Base-by-base conservation (phyloP, 64 coral and sea anemone species). In the Montipora capricornis region DNA sequence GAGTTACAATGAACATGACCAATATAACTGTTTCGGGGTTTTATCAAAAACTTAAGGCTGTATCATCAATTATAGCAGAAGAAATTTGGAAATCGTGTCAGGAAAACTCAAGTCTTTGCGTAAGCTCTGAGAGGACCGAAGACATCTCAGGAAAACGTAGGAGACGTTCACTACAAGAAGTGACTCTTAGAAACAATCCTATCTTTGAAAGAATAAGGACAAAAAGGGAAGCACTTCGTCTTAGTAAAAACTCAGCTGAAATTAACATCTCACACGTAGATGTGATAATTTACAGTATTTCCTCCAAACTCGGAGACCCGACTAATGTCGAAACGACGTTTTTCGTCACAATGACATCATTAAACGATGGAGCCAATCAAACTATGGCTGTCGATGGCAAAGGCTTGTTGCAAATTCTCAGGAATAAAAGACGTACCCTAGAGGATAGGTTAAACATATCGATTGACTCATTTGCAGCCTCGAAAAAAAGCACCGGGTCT, bases 281-380 rank as follows among this genome's bases (percentile, higher is more conserved):
- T 47, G 96, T 94, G 5, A 86, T 95, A 49, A 24, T 98, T 51
- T 98, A 92, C 67, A 89, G 77, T 76, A 88, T 98, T 74, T 80
- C 93, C 44, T 62, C 89, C 19, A 62, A 66, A 87, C 13, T 52
- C 26, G 58, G 55, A 4, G n/a, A 62, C 20, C 29, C 93, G 47
- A 22, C n/a, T 19, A 73, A 47, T 11, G 62, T 95, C n/a, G 73
- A 90, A 14, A 83, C 96, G 19, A 89, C 89, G 5, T 70, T 98
- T 79, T 98, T 92, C 62, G 90, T 83, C 14, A 80, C 84, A 26
- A 60, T 94, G 20, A 91, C 88, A 16, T 91, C 83, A 26, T 14
- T 45, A 50, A 81, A 44, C 22, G 73, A 76, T 66, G 95, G 89
- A 70, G 80, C 46, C 49, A 95, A 95, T 74, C 74, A 74, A 12